phyloP scores from a whole-genome alignment of 2,797 vertebrate genomes.

The Lates japonicus region DNA sequence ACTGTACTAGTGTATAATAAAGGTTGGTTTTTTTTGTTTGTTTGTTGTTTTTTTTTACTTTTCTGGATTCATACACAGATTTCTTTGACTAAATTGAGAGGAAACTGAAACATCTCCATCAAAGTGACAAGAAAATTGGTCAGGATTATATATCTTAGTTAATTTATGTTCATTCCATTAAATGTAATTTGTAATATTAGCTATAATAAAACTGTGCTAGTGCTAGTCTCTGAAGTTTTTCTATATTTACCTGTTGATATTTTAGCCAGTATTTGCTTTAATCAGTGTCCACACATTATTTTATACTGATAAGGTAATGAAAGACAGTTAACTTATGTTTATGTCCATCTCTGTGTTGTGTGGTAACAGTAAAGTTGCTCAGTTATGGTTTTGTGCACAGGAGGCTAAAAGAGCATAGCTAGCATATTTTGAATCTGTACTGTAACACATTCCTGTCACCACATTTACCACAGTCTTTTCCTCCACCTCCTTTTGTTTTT shows the following conservation, averaged over 20 bases:
- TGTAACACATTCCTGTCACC: conserved; percentile 41
- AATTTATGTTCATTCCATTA: neutral
- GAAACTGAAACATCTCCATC: neutral
- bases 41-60: neutral
- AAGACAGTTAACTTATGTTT: neutral
- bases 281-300: neutral
- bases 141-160: neutral
- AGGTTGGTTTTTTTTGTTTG: too few relatives aligned
- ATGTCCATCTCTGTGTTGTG: neutral
- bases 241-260: neutral
- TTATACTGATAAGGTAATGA: neutral
- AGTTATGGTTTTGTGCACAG: neutral
- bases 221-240: neutral
- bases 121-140: neutral
- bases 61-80: neutral
- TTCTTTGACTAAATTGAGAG: too few relatives aligned
- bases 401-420: conserved; percentile 5
- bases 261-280: neutral
- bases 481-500: conserved; percentile 37
- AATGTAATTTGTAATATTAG: neutral
- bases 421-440: conserved; percentile 28
- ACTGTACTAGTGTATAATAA: too few relatives aligned
- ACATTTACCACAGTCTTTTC: conserved; percentile 35
- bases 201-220: neutral
- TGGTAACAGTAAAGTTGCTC: neutral